Evolutionary conservation across 2,113 vertebrate genomes (phyloP).

Genomic region (Crotalus viridis): DNA sequence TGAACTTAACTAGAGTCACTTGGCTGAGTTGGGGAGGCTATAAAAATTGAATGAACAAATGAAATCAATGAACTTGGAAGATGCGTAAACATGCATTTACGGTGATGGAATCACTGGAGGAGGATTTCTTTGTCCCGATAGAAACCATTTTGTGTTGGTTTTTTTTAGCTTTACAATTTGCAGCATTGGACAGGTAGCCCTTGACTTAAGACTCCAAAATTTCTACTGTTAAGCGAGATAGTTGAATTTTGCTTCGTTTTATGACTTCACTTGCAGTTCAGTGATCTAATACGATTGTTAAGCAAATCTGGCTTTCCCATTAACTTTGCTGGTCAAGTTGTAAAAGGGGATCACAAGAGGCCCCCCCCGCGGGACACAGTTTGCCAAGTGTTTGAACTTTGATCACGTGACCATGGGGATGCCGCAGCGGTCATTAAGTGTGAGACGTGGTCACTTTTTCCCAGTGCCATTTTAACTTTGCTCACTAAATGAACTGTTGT

Average conservation of each 20-base stretch:
- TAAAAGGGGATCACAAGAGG: no score
- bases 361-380: no score
- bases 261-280: no score
- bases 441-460: not conserved
- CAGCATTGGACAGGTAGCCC: not conserved
- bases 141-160: not conserved
- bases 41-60: not conserved
- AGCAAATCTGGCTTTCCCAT: no score
- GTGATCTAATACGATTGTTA: no score
- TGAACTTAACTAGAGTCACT: not conserved
- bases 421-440: not conserved
- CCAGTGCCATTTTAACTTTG: not conserved
- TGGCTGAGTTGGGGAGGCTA: not conserved
- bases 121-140: not conserved
- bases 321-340: no score
- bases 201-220: not conserved
- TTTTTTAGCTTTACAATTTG: not conserved
- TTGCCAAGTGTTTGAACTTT: not conserved
- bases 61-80: not conserved
- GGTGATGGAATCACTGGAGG: not conserved
- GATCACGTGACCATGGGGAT: not conserved
- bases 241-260: no score
- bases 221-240: no score
- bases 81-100: not conserved
- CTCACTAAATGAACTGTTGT: no score